Percentiles rank a stretch among this genome's conserved stretches.
phyloP scores from a whole-genome alignment of 2,797 vertebrate genomes.

The Ctenopoma kingsleyae region DNA sequence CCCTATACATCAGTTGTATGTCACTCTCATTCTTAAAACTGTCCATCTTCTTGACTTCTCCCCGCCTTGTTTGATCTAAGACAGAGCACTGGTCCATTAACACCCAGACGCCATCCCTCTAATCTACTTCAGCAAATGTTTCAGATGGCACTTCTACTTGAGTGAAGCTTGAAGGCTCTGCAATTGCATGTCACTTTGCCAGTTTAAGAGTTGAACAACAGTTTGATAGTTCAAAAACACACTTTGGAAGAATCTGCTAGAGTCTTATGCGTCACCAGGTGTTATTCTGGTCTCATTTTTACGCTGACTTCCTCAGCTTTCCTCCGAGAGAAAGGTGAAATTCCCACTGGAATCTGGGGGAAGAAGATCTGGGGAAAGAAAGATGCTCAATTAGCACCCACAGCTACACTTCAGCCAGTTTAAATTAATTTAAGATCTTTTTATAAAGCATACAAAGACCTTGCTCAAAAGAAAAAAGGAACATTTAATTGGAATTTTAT shows the following conservation, averaged over 20 bases:
- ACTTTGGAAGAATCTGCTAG: not conserved
- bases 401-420: constrained; percentile 21
- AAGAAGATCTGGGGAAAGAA: not conserved
- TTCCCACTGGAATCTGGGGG: not conserved
- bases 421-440: constrained; percentile 27
- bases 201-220: not conserved
- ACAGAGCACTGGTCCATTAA: constrained; percentile 30
- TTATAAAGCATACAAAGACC: constrained; percentile 27
- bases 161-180: constrained; percentile 17
- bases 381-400: constrained; percentile 24
- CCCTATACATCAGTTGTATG: constrained; percentile 19
- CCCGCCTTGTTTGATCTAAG: constrained; percentile 15
- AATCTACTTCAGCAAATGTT: constrained; percentile 44
- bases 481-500: constrained; percentile 64
- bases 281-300: constrained; percentile 5
- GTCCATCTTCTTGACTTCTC: constrained; percentile 25
- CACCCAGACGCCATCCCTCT: constrained; percentile 29
- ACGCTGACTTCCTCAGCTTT: constrained; percentile 9
- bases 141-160: constrained; percentile 25
- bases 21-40: constrained; percentile 31
- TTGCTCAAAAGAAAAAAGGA: constrained; percentile 8
- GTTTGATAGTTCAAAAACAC: constrained; percentile 12
- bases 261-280: constrained; percentile 2
- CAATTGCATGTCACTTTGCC: constrained; percentile 21
- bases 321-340: not conserved